Percentiles rank a stretch among this genome's conserved stretches.
phyloP scores from a whole-genome alignment of 2,797 vertebrate species.

The Artibeus jamaicensis region DNA sequence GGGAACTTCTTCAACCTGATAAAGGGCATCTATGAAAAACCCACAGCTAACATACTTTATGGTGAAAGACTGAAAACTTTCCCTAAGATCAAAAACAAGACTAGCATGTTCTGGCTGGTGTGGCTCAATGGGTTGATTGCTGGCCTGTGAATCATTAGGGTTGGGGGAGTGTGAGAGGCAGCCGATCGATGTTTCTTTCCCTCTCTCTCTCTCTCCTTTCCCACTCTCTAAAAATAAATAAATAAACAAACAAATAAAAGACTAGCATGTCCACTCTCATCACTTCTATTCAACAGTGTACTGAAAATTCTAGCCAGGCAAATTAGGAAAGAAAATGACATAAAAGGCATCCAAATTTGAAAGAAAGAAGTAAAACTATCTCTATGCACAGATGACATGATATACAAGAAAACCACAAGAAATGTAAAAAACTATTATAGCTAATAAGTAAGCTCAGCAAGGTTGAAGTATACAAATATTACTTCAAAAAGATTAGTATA shows the following conservation, averaged over 20 bases:
- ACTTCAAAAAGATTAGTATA: background rate
- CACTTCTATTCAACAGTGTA: background rate
- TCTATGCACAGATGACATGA: background rate
- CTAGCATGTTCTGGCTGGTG: background rate
- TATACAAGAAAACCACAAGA: background rate
- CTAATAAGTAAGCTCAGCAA: background rate
- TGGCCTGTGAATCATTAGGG: no score
- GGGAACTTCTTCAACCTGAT: background rate
- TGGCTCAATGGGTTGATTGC: no score
- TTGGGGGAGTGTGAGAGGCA: no score
- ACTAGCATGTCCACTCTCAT: background rate
- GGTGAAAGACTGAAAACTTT: background rate
- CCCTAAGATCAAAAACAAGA: background rate
- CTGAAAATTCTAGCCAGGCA: background rate
- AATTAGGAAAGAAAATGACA: conserved; percentile 37
- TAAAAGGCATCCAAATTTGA: background rate
- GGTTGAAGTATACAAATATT: background rate
- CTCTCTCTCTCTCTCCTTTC: no score
- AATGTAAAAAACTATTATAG: background rate
- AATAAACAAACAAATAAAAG: no score
- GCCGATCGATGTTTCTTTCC: no score
- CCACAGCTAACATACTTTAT: background rate
- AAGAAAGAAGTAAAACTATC: background rate
- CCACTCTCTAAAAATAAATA: no score
- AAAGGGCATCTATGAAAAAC: conserved; percentile 24